A percentile compares a stretch with the other conserved stretches of the same genome.
phyloP scores from a whole-genome alignment of 2,888 invertebrate species.

The Mythimna lalbum region DNA sequence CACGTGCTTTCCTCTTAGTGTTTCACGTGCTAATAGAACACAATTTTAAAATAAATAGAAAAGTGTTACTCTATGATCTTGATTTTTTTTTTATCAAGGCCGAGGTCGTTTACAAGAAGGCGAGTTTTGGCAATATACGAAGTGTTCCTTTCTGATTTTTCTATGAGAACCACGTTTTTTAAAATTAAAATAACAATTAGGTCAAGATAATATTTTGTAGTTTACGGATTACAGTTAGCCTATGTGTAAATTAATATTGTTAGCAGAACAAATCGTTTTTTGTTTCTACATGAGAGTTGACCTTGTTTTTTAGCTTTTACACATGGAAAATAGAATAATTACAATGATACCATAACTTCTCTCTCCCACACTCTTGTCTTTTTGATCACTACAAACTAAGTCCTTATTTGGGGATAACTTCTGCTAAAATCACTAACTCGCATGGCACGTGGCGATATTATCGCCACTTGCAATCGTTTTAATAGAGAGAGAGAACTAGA shows the following conservation, averaged over 20 bases:
- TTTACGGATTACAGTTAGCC: not conserved
- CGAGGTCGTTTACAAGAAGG: slow-evolving; percentile 24
- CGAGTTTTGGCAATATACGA: slow-evolving; percentile 22
- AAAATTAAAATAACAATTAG: slow-evolving; percentile 5
- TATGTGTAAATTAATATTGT: slow-evolving; percentile 7
- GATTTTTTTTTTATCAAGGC: slow-evolving; percentile 20
- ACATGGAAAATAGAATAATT: not conserved
- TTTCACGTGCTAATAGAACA: slow-evolving; percentile 7
- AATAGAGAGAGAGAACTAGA: too few species aligned
- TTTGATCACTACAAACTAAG: too few species aligned
- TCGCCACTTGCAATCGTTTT: too few species aligned
- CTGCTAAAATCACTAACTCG: too few species aligned
- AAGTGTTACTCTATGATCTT: not conserved
- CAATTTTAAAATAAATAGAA: slow-evolving; percentile 1
- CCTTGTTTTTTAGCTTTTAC: not conserved
- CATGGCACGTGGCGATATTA: too few species aligned
- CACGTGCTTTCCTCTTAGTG: slow-evolving; percentile 27
- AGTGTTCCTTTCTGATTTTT: slow-evolving; percentile 5
- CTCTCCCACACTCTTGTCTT: too few species aligned
- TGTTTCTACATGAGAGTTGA: not conserved
- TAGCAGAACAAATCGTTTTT: slow-evolving; percentile 1
- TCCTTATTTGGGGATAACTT: too few species aligned
- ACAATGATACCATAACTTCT: too few species aligned
- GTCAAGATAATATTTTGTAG: slow-evolving; percentile 26
- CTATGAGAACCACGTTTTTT: not conserved